These are phyloP conservation scores for Dicrurus megarhynchus DNA, from an alignment of 2,113 vertebrate genomes.

Conservation along the genomic window DNA sequence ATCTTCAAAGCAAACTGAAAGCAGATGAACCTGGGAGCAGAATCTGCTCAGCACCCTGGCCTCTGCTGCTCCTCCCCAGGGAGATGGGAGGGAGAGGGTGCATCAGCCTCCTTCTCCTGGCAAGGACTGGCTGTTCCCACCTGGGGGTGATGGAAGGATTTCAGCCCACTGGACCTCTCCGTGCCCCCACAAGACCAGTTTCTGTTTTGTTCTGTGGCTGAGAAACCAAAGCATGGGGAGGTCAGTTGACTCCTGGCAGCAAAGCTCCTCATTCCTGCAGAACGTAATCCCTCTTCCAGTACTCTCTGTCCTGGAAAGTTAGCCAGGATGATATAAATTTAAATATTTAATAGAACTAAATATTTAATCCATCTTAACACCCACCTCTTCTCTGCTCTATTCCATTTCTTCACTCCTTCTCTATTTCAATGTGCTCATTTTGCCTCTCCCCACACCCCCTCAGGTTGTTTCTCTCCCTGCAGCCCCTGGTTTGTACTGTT, in stretches of 20 bases:
- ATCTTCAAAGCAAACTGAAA: slow-evolving; percentile 22
- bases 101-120: background rate
- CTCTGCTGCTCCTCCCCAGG: background rate
- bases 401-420: background rate
- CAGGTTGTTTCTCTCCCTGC: background rate
- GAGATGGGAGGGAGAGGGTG: background rate
- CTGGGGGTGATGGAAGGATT: background rate
- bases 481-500: background rate
- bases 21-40: background rate
- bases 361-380: background rate
- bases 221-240: background rate
- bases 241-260: background rate
- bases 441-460: background rate
- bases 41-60: background rate
- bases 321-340: background rate
- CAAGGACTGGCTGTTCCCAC: background rate
- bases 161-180: background rate
- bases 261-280: background rate
- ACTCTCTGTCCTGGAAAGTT: background rate
- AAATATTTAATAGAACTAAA: background rate
- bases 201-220: background rate
- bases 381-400: background rate
- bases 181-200: background rate
- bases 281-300: background rate
- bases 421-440: background rate